Evolutionary conservation across 2,888 invertebrate species (phyloP).

Genomic region (Ashinkailepas kermadecensis): DNA sequence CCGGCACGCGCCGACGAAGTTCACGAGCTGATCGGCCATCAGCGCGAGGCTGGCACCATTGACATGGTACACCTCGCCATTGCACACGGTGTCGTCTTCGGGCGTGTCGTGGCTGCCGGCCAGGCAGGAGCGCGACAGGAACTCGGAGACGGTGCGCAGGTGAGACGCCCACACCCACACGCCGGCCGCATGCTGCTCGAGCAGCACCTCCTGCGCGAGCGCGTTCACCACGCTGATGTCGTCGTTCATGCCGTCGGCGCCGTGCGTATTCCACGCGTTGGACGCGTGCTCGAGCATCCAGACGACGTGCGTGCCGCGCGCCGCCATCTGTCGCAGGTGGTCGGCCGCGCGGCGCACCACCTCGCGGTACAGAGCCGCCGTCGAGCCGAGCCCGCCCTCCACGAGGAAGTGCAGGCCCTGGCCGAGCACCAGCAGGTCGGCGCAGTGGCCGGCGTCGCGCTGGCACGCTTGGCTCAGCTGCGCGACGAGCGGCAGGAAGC

Average conservation of each 20-base stretch:
- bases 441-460: background rate
- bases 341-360: background rate
- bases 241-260: background rate
- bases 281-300: conserved; percentile 5
- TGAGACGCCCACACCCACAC: background rate
- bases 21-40: background rate
- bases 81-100: background rate
- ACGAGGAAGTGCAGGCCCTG: conserved; percentile 1
- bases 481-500: background rate
- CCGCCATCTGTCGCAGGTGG: background rate
- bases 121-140: background rate
- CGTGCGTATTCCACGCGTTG: background rate
- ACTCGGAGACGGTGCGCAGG: background rate
- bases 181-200: background rate
- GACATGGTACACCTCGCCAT: background rate
- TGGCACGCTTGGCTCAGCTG: background rate
- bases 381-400: background rate
- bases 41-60: background rate
- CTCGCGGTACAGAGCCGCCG: background rate
- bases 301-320: background rate
- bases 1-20: background rate
- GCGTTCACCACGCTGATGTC: background rate
- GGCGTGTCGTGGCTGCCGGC: background rate
- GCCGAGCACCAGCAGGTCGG: background rate
- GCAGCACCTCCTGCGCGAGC: background rate